Evolutionary conservation across 2,888 invertebrate genomes (phyloP).

Genomic region (Crocallis elinguaria): DNA sequence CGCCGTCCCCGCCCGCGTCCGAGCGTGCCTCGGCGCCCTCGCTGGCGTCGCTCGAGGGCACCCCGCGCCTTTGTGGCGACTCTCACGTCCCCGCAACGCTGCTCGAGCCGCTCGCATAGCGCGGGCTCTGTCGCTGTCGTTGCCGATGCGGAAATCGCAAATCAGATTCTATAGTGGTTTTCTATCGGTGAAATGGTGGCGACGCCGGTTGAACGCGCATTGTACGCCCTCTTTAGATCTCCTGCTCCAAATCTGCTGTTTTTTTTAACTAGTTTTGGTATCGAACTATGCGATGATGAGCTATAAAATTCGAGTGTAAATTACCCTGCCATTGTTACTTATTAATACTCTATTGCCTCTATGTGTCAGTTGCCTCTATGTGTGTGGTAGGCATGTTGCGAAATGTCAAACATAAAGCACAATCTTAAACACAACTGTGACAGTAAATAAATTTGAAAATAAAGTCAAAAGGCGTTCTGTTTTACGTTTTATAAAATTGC

Average conservation of each 20-base stretch:
- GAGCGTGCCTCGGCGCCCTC: slow-evolving; percentile 63
- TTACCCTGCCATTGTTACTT: too few species aligned
- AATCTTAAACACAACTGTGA: too few species aligned
- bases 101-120: slow-evolving; percentile 38
- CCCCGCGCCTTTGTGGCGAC: slow-evolving; percentile 32
- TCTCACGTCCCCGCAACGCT: slow-evolving; percentile 43
- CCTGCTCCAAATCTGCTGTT: background rate
- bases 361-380: too few species aligned
- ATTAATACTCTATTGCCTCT: too few species aligned
- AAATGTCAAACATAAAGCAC: too few species aligned
- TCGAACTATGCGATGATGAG: too few species aligned
- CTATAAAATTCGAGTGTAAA: too few species aligned
- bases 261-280: background rate
- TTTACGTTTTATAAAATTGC: too few species aligned
- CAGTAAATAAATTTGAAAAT: too few species aligned
- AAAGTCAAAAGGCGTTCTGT: too few species aligned
- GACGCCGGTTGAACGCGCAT: slow-evolving; percentile 5
- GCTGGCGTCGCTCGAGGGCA: slow-evolving; percentile 55
- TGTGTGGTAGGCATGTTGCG: too few species aligned
- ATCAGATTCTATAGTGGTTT: slow-evolving; percentile 27
- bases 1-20: slow-evolving; percentile 76
- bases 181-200: slow-evolving; percentile 31
- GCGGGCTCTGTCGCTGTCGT: slow-evolving; percentile 32
- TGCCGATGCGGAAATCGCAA: slow-evolving; percentile 14
- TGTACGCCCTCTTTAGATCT: background rate